phyloP scores from a whole-genome alignment of 2,113 vertebrate genomes.

The Coregonus clupeaformis region DNA sequence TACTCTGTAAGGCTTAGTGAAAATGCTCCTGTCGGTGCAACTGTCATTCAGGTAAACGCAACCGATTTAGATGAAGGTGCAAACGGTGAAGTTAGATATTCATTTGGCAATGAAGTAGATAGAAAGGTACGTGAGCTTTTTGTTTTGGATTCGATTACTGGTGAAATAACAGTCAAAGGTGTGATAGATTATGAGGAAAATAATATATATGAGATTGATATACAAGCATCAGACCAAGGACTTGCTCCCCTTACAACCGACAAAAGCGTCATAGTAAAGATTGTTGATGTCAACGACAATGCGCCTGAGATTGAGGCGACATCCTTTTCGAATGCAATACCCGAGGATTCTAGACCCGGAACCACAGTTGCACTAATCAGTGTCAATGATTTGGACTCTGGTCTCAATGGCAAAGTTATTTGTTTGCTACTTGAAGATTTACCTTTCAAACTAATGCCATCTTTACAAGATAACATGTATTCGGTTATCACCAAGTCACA shows the following conservation, averaged over 20 bases:
- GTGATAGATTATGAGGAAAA: slow-evolving; percentile 51
- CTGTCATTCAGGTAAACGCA: slow-evolving; percentile 50
- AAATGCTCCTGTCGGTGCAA: slow-evolving; percentile 32
- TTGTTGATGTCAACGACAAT: slow-evolving; percentile 69
- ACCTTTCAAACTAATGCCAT: slow-evolving; percentile 45
- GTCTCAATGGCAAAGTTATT: slow-evolving; percentile 41
- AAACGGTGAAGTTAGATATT: slow-evolving; percentile 54
- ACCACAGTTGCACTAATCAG: slow-evolving; percentile 56
- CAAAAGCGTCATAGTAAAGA: slow-evolving; percentile 44
- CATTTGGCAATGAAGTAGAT: slow-evolving; percentile 45
- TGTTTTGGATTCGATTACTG: slow-evolving; percentile 42
- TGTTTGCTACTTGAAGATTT: slow-evolving; percentile 59
- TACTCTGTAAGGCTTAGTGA: slow-evolving; percentile 49
- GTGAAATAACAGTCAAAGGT: slow-evolving; percentile 50
- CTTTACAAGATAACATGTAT: slow-evolving; percentile 47
- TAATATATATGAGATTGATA: slow-evolving; percentile 40
- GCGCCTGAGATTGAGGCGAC: slow-evolving; percentile 82
- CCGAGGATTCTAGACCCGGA: slow-evolving; percentile 49
- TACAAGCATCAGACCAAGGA: slow-evolving; percentile 57
- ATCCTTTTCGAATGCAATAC: slow-evolving; percentile 79
- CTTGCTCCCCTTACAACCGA: background rate
- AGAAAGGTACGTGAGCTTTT: slow-evolving; percentile 48
- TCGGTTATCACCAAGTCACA: slow-evolving; percentile 35
- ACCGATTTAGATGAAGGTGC: slow-evolving; percentile 54
- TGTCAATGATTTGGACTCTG: slow-evolving; percentile 55